Percentiles rank a stretch among this genome's conserved stretches.
phyloP scores from a whole-genome alignment of 2,797 vertebrate genomes.

The Lepilemur ruficaudatus region DNA sequence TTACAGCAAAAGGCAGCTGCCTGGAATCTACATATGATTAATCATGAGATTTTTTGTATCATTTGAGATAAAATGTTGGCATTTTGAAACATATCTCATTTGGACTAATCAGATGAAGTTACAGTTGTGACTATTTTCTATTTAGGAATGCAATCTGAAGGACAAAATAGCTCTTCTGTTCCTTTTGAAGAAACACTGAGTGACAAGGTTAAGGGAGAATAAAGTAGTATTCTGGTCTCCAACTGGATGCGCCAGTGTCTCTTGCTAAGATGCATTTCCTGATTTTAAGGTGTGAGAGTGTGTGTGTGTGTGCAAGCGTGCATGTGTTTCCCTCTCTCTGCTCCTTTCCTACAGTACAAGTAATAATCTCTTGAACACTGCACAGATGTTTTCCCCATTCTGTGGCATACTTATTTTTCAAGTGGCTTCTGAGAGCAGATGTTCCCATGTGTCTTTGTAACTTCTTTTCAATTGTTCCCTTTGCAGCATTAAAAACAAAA shows the following conservation, averaged over 20 bases:
- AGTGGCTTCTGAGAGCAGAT: conserved; percentile 84
- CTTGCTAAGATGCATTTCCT: not conserved
- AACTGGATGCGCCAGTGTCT: not conserved
- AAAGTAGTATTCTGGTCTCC: not conserved
- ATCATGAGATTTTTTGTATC: not conserved
- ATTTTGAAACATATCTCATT: conserved; percentile 19
- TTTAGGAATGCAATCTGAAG: not conserved
- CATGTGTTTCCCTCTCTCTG: not conserved
- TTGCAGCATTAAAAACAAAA: conserved; percentile 39
- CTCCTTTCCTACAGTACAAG: conserved; percentile 30
- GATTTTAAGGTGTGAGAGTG: not conserved
- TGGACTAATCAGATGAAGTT: not conserved
- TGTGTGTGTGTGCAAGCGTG: not conserved
- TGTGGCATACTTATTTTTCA: conserved; percentile 82
- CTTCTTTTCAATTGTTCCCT: conserved; percentile 49
- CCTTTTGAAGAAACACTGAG: not conserved
- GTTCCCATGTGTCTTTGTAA: conserved; percentile 78
- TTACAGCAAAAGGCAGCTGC: not conserved
- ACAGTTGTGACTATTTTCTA: not conserved
- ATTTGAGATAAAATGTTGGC: not conserved
- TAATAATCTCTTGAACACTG: conserved; percentile 55
- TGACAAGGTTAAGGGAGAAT: not conserved
- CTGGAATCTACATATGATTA: not conserved
- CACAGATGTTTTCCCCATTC: conserved; percentile 83
- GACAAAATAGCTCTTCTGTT: not conserved